Evolutionary conservation across 2,888 invertebrate genomes (phyloP).

Genomic region (Rhagonycha lutea): DNA sequence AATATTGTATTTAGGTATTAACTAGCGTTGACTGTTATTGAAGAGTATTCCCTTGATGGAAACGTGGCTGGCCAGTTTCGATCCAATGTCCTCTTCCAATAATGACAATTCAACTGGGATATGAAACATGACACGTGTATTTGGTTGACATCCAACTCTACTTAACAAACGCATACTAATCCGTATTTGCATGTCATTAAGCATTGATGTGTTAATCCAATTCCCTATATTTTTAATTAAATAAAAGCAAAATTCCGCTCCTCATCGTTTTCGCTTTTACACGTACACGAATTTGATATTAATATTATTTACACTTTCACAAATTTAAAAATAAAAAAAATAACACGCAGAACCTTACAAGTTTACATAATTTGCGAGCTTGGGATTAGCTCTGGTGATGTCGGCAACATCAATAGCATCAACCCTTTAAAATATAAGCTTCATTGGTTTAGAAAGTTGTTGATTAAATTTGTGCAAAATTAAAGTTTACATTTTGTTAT

Average conservation of each 20-base stretch:
- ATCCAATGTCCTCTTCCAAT: slow-evolving; percentile 42
- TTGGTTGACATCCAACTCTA: slow-evolving; percentile 15
- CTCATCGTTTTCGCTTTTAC: background rate
- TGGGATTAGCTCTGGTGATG: slow-evolving; percentile 36
- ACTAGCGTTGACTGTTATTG: slow-evolving; percentile 37
- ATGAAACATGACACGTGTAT: slow-evolving; percentile 21
- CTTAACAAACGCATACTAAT: slow-evolving; percentile 18
- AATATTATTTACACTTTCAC: background rate
- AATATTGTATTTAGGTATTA: background rate
- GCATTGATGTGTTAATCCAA: background rate
- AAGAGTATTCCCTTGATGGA: slow-evolving; percentile 36
- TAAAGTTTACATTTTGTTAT: background rate
- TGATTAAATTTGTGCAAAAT: slow-evolving; percentile 1
- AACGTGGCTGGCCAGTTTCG: slow-evolving; percentile 24
- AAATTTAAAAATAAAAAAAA: background rate
- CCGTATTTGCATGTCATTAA: slow-evolving; percentile 19
- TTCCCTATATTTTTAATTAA: background rate
- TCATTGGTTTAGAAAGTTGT: slow-evolving; percentile 30
- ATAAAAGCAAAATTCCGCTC: background rate
- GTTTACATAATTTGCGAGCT: slow-evolving; percentile 42
- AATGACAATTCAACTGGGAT: slow-evolving; percentile 42
- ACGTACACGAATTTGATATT: background rate
- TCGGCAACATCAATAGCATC: slow-evolving; percentile 28
- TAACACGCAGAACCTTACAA: slow-evolving; percentile 26
- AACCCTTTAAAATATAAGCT: slow-evolving; percentile 36